Evolutionary conservation across 2,888 invertebrate species (phyloP), one percentile per base, ranked within the genome.

Genomic region (Heliconius erato): DNA sequence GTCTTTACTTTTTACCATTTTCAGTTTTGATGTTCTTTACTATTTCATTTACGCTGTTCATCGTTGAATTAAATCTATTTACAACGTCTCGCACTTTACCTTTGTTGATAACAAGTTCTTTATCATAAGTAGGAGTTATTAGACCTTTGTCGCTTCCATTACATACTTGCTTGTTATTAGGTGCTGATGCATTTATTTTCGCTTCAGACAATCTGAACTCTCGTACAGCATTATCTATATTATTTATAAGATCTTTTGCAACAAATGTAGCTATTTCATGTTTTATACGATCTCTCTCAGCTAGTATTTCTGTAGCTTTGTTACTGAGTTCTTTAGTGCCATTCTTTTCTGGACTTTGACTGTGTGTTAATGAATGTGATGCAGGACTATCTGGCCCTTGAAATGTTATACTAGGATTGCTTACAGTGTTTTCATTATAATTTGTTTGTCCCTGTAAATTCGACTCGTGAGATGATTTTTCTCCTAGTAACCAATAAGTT

Each of bases 401-500:
- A 78, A 96, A 95, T 12, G 95, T 95, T 83, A 96, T 95, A 85
- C 95, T 95, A 0, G 96, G 95, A 76, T 95, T 94, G 83, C 88
- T 93, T 59, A 89, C 82, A 28, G 87, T 87, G 28, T 86, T 89
- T 82, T 91, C 91, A 9, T 84, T 85, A 68, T 90, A 85, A 72
- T 91, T 92, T 2, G 87, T 87, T 83, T 87, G 86, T 65, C 89
- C 89, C 19, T 90, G 88, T 23, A 88, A 85, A 83, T 88, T 87
- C 9, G 79, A 82, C 12, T 86, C 87, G 32, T 84, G 83, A 19
- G 87, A 86, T 32, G 90, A 87, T 80, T 88, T 92, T 89, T 98
- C 98, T 23, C 98, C 98, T 65, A 97, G 95, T 81, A 99, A 93
- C 99, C 99, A 99, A 90, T 98, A 99, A 0, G 99, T 99, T 59